A percentile compares a stretch with the other conserved stretches of the same genome.
Conservation (phyloP, 2,888 invertebrate genomes). For the Metopia argyrocephala region DNA sequence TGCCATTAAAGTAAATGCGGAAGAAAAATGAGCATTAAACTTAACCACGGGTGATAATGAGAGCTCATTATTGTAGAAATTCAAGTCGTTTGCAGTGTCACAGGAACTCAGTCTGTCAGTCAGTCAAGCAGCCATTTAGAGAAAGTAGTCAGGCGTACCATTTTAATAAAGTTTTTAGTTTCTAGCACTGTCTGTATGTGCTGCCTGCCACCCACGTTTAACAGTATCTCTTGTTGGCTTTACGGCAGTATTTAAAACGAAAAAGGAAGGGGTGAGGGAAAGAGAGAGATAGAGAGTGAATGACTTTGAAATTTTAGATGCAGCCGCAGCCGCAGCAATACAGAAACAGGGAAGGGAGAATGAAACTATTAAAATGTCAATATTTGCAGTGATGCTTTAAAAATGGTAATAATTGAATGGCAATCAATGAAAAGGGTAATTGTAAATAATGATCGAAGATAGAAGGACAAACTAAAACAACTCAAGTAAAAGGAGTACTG, state of each 20-base stretch:
- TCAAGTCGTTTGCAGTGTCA: conserved; percentile 14
- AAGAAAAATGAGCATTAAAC: background rate
- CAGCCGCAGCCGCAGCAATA: background rate
- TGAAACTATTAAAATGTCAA: conserved; percentile 57
- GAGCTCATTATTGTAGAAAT: conserved; percentile 32
- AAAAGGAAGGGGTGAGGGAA: background rate
- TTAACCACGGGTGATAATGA: conserved; percentile 4
- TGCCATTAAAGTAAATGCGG: background rate
- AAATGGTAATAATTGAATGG: conserved; percentile 26
- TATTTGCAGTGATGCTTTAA: background rate
- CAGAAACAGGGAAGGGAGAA: background rate
- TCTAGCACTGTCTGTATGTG: background rate
- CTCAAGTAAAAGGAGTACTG: background rate
- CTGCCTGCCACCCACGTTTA: background rate
- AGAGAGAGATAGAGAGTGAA: background rate
- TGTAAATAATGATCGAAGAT: conserved; percentile 40
- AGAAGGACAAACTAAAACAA: background rate
- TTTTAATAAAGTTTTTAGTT: conserved; percentile 8
- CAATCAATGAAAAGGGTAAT: conserved; percentile 32
- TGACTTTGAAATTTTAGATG: conserved; percentile 4
- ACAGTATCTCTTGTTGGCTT: background rate
- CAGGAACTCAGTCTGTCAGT: background rate
- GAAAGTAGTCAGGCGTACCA: conserved; percentile 14
- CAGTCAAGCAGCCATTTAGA: background rate
- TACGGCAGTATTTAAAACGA: background rate